Evolutionary conservation across 2,797 vertebrate genomes (phyloP).

Genomic region (Helarctos malayanus): DNA sequence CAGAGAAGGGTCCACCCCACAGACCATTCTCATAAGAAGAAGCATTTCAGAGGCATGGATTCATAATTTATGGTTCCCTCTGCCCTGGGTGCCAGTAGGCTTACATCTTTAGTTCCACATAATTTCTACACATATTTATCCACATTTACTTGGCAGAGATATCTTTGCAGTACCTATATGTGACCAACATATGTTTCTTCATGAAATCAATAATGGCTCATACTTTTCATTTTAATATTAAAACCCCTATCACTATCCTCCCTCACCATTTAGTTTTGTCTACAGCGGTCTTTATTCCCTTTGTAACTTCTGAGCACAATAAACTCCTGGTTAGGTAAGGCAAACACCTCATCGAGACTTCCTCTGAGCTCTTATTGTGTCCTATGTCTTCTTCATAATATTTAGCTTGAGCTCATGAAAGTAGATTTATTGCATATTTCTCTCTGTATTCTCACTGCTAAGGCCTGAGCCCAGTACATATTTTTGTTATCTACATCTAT

Average conservation of each 20-base stretch:
- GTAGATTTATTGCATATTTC: background rate
- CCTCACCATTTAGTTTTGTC: background rate
- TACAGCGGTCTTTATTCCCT: background rate
- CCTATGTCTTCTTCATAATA: background rate
- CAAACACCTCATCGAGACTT: background rate
- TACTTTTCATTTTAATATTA: constrained; percentile 11
- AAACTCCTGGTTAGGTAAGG: background rate
- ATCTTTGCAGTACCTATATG: background rate
- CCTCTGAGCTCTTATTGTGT: background rate
- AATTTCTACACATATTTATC: background rate
- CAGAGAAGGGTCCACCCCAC: background rate
- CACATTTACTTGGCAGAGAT: background rate
- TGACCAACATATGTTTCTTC: background rate
- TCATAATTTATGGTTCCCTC: background rate
- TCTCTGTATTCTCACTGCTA: background rate
- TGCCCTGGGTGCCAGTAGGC: background rate
- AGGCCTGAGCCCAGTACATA: background rate
- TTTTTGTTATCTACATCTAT: background rate
- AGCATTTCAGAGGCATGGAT: background rate
- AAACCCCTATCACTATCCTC: background rate
- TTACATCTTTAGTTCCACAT: background rate
- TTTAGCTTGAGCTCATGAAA: background rate
- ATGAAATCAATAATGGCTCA: background rate
- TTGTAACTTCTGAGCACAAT: background rate
- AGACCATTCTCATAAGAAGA: background rate